Base-by-base conservation (phyloP, 2,113 vertebrate species). In the Lampris megalopsis region DNA sequence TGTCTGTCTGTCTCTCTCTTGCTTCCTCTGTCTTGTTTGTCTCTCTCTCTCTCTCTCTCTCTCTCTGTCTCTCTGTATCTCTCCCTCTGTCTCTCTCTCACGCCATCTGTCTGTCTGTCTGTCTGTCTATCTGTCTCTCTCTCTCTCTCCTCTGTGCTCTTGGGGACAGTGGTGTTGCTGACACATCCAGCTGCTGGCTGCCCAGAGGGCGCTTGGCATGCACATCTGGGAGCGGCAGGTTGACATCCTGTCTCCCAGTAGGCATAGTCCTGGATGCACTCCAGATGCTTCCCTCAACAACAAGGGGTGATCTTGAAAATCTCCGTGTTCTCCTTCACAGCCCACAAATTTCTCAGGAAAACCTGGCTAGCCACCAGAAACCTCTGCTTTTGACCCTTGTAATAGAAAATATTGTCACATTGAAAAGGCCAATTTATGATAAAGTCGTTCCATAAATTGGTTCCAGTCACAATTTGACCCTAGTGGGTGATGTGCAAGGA, bases 331-430 rank as follows among this genome's bases (percentile, higher is more conserved):
- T 40, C 6, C 8, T 8, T 38, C 58, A 7, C 9, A 5, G 24
- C 56, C 8, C 56, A 7, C 24, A 2, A 36, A 9, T 36, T n/a
- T 69, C 65, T 68, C 68, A 72, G 59, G 53, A 43, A 68, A 6
- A 35, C 65, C 70, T 69, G 76, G 79, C 75, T 75, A 63, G 50
- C 1, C 13, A 73, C 80, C 80, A 79, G 64, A 66, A 45, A 78
- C 63, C 63, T 63, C 45, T 64, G 54, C 75, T 61, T 48, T 71
- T 53, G 24, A 24, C 74, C 54, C 74, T 76, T 66, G 62, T 47
- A 68, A 71, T 61, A 59, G 71, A 70, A 75, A 66, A 67, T 24
- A 24, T 24, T 24, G 24, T 24, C 73, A 70, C 64, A 58, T 57
- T 42, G 63, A 68, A 67, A 60, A 71, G 64, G 68, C 53, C 52